These are phyloP conservation scores for Orthonyx spaldingii DNA, from an alignment of 2,113 vertebrate genomes.

Conservation along the genomic window DNA sequence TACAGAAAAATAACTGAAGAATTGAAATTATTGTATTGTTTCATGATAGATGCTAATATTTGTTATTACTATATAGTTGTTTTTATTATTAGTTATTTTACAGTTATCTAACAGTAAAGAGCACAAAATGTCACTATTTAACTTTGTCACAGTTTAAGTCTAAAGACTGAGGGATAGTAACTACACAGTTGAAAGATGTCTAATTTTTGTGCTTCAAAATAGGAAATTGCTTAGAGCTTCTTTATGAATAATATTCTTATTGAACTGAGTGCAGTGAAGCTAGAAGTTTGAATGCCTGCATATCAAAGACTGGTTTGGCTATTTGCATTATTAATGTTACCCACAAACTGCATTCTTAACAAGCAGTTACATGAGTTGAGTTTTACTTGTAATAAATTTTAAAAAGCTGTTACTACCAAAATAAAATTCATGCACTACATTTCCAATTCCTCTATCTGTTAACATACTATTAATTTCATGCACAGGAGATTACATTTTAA, in stretches of 20 bases:
- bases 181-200: neutral
- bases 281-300: neutral
- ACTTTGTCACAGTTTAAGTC: neutral
- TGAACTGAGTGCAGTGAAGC: neutral
- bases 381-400: neutral
- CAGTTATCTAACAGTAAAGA: neutral
- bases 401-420: neutral
- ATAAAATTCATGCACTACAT: neutral
- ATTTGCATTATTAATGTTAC: neutral
- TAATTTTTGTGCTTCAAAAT: neutral
- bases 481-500: neutral
- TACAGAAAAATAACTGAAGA: neutral
- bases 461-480: neutral
- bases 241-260: neutral
- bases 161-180: neutral
- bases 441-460: neutral
- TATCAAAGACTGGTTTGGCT: neutral
- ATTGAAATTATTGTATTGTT: neutral
- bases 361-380: neutral
- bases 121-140: neutral
- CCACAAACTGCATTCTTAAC: constrained; percentile 21
- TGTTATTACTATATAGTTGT: neutral
- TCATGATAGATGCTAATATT: neutral
- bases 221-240: neutral
- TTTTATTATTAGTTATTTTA: neutral